Base-by-base conservation (phyloP, 1,140 invertebrate genomes). In the Tenebrio molitor region DNA sequence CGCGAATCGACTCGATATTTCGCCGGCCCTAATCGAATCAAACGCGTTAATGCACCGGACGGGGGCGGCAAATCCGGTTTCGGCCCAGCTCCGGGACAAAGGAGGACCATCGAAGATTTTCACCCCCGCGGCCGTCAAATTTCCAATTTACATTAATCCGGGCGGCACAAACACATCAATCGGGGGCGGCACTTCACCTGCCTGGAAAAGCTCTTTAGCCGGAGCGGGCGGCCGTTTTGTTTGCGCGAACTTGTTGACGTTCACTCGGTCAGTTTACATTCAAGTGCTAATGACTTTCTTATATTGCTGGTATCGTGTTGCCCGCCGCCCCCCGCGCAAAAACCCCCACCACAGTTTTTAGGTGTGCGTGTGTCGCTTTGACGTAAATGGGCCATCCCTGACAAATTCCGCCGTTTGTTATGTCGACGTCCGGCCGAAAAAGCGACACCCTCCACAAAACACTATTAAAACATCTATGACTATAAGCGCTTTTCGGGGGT, bases 131-230 rank as follows among this genome's bases (percentile, higher is more conserved):
- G 39, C 39, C 50, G 21, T 69, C 67, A 69, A 69, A 69, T 69
- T 69, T 69, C 58, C 67, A 69, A 69, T 69, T 69, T 69, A 53
- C 44, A 69, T 69, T 69, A 69, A 69, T 69, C 67, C 44, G 34
- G 44, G 44, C 34, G 50, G 23, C 44, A 58, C 29, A 53, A 53
- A 58, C 67, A 53, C 67, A 58, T 69, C 67, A 58, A 53, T 69
- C 42, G 67, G 25, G 10, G 39, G 62, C 39, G 21, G 34, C 39
- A 65, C 33, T 42, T 42, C 62, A 58, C 62, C 33, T 65, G 39
- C 62, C 62, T 65, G 34, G 62, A 65, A 65, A 65, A 65, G 62
- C 62, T 65, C 62, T 65, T 65, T 65, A 65, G n/a, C 25, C 25
- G 14, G 23, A 34, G 21, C 25, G 16, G 15, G 33, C 62, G 34